Evolutionary conservation across 1,140 invertebrate genomes (phyloP).

Genomic region (Trichogramma pretiosum): DNA sequence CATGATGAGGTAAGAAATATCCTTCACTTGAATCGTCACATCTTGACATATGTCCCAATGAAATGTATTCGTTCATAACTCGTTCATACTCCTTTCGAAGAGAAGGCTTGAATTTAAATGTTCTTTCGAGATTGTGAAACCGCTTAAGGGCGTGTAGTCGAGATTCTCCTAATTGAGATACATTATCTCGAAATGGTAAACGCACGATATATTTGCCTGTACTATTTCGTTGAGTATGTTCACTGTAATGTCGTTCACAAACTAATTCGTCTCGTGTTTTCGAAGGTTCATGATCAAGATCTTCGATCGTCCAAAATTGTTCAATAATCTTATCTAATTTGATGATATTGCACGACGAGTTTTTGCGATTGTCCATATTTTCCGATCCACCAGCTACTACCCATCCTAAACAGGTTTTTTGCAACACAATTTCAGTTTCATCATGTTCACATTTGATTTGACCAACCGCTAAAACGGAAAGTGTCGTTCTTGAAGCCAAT

Average conservation of each 20-base stretch:
- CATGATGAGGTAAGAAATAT: slow-evolving; percentile 34
- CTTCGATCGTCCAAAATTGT: background rate
- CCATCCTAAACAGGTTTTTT: slow-evolving; percentile 11
- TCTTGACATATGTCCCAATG: background rate
- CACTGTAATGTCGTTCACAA: background rate
- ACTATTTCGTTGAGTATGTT: background rate
- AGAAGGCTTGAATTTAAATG: background rate
- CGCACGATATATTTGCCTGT: slow-evolving; percentile 40
- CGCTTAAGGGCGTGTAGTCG: background rate
- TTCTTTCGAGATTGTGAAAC: background rate
- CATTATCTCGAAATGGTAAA: slow-evolving; percentile 48
- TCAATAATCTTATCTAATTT: background rate
- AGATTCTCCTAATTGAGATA: slow-evolving; percentile 34
- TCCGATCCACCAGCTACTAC: slow-evolving; percentile 1
- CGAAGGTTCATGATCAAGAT: background rate
- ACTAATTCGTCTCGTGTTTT: background rate
- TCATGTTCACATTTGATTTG: slow-evolving; percentile 4
- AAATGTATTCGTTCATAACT: background rate
- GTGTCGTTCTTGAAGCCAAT: slow-evolving; percentile 10
- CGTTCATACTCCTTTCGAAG: background rate
- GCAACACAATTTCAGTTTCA: slow-evolving; percentile 4
- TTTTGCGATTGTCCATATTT: background rate
- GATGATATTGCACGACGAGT: background rate
- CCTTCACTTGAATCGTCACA: background rate
- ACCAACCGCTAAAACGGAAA: slow-evolving; percentile 14